These are phyloP conservation scores for Psittacus erithacus DNA, from an alignment of 2,113 vertebrate species.

Conservation along the genomic window DNA sequence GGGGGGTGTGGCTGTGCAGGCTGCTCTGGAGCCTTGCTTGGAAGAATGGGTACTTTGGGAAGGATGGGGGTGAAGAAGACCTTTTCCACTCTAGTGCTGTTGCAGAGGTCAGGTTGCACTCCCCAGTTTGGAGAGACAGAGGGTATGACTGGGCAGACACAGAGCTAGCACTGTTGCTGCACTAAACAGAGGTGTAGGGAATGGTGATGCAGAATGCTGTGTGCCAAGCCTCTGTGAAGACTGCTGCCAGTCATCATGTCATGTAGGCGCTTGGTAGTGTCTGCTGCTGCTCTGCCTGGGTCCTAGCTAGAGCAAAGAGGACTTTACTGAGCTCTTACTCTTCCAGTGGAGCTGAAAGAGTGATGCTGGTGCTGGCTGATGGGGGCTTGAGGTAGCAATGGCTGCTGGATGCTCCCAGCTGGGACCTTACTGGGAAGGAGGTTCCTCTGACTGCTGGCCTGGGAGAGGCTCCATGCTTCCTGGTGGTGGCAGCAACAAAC, in stretches of 20 bases:
- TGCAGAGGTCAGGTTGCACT: background rate
- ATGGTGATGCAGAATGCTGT: background rate
- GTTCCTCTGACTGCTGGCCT: background rate
- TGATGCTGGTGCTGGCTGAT: background rate
- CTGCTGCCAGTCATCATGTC: background rate
- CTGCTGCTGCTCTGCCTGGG: background rate
- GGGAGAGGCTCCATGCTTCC: background rate
- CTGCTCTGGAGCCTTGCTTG: background rate
- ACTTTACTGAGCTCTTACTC: background rate
- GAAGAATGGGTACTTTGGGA: background rate
- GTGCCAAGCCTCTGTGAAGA: background rate
- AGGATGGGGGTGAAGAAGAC: background rate
- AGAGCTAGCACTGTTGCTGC: background rate
- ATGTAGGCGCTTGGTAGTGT: background rate
- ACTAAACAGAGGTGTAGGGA: background rate
- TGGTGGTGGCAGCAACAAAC: background rate
- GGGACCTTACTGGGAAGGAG: background rate
- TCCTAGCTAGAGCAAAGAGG: background rate
- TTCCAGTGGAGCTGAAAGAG: background rate
- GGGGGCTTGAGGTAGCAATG: background rate
- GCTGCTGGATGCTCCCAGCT: background rate
- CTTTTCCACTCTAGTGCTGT: background rate
- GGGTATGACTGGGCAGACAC: background rate
- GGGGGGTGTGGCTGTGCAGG: background rate
- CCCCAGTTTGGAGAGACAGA: background rate